Conservation (phyloP, 2,888 invertebrate genomes). For the Coelopa pilipes region DNA sequence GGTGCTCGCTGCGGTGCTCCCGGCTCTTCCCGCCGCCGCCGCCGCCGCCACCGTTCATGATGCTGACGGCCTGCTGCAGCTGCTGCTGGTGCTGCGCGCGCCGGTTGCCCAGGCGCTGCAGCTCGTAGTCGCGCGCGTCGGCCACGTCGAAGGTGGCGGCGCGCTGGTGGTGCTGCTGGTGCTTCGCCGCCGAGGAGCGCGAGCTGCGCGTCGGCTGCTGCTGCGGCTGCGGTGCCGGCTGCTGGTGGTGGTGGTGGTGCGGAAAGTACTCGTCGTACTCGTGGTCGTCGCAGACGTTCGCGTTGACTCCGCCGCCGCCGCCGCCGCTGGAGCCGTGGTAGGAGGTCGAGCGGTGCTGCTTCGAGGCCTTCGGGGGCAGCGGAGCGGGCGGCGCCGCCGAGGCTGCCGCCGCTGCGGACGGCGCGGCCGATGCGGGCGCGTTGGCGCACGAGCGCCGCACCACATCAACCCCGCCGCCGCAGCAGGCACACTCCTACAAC, state of each 20-base stretch:
- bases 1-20: constrained; percentile 41
- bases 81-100: constrained; percentile 61
- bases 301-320: constrained; percentile 44
- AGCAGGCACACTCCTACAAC: constrained; percentile 71
- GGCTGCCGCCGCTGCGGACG: constrained; percentile 53
- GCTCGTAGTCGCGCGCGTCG: constrained; percentile 63
- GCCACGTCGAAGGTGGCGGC: constrained; percentile 64
- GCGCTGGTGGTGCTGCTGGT: constrained; percentile 44
- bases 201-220: constrained; percentile 9
- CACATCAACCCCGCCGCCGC: constrained; percentile 67
- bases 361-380: constrained; percentile 47
- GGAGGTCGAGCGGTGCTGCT: constrained; percentile 52
- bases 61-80: constrained; percentile 47
- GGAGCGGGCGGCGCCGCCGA: constrained; percentile 49
- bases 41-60: constrained; percentile 1
- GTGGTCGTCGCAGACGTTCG: constrained; percentile 62
- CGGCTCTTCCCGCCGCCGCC: constrained; percentile 34
- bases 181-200: no score
- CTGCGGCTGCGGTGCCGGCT: constrained; percentile 37
- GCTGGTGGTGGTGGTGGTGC: constrained; percentile 49
- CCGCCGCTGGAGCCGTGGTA: constrained; percentile 47
- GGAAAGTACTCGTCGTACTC: constrained; percentile 65
- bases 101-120: constrained; percentile 61
- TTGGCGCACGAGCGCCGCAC: constrained; percentile 50
- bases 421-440: constrained; percentile 54